phyloP scores from a whole-genome alignment of 2,888 invertebrate genomes.

The Callyntrura guangdongensis region DNA sequence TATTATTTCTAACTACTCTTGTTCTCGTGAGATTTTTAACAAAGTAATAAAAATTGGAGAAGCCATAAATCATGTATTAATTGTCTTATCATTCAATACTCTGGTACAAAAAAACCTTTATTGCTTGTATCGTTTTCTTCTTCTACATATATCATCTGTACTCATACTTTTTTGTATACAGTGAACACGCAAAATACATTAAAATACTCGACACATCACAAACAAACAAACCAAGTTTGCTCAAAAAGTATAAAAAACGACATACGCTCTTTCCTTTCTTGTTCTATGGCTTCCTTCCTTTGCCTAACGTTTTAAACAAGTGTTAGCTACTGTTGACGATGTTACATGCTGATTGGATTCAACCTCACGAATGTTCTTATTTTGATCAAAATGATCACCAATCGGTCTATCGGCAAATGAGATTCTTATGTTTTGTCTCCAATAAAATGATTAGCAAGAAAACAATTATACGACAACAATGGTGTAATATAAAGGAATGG shows the following conservation, averaged over 20 bases:
- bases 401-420: slow-evolving; percentile 37
- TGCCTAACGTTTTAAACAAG: neutral
- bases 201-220: neutral
- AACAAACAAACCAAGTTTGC: slow-evolving; percentile 20
- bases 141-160: neutral
- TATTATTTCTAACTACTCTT: slow-evolving; percentile 29
- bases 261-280: neutral
- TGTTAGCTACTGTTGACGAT: neutral
- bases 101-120: slow-evolving; percentile 60
- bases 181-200: slow-evolving; percentile 8
- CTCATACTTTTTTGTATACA: neutral
- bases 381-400: neutral
- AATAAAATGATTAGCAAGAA: slow-evolving; percentile 47
- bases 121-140: slow-evolving; percentile 58
- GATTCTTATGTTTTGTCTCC: slow-evolving; percentile 29
- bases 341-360: neutral
- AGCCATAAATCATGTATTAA: slow-evolving; percentile 73
- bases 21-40: slow-evolving; percentile 62
- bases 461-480: slow-evolving; percentile 48
- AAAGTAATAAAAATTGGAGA: slow-evolving; percentile 47
- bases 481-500: neutral
- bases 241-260: neutral
- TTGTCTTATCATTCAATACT: slow-evolving; percentile 67
- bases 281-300: neutral
- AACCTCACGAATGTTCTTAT: neutral